Evolutionary conservation across 2,113 vertebrate species (phyloP).

Genomic region (Mastomys natalensis): DNA sequence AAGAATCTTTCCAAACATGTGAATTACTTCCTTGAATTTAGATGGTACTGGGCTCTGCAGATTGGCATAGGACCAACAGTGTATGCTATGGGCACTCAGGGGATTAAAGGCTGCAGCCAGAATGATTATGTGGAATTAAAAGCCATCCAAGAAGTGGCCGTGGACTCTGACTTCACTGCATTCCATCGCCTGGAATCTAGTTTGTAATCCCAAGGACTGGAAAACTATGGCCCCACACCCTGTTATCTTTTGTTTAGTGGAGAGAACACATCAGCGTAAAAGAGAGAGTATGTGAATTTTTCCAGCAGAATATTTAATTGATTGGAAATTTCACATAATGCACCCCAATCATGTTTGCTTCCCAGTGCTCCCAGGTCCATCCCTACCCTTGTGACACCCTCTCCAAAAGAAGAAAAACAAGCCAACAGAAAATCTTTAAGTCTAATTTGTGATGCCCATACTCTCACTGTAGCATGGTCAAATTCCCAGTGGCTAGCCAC

Average conservation of each 20-base stretch:
- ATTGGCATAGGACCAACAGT: constrained; percentile 1
- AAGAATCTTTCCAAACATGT: background rate
- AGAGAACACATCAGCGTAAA: background rate
- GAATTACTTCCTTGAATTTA: constrained; percentile 16
- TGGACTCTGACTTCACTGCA: background rate
- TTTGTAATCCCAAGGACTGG: background rate
- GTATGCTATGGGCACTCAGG: background rate
- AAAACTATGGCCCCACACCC: background rate
- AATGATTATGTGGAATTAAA: constrained; percentile 55
- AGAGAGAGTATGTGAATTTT: background rate
- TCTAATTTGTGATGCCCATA: background rate
- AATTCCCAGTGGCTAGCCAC: background rate
- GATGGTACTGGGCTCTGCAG: background rate
- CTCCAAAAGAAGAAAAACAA: background rate
- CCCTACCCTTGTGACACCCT: background rate
- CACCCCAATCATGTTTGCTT: background rate
- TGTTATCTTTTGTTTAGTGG: background rate
- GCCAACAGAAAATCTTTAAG: background rate
- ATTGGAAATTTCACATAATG: background rate
- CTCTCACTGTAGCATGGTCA: background rate
- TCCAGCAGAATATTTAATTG: background rate
- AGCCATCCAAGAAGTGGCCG: constrained; percentile 15
- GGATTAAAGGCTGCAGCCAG: constrained; percentile 20
- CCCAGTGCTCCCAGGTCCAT: background rate
- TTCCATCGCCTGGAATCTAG: constrained; percentile 19